phyloP scores from a whole-genome alignment of 1,140 invertebrate species.

The Andrena cerasifolii region DNA sequence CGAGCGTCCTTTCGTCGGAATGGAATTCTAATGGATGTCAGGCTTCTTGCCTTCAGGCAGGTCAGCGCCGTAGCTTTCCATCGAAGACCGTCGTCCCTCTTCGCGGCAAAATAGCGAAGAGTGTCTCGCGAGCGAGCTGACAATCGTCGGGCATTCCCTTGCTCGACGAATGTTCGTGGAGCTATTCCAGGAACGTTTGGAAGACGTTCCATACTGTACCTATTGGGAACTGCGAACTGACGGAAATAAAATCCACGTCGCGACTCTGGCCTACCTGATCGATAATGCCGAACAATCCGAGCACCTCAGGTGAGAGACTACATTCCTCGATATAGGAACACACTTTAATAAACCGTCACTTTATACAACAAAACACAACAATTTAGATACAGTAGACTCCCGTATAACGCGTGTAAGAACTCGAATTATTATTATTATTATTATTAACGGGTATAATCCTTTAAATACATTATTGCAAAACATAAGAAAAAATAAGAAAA shows the following conservation, averaged over 20 bases:
- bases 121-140: slow-evolving; percentile 1
- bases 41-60: slow-evolving; percentile 24
- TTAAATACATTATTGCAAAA: no score
- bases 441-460: no score
- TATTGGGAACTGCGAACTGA: slow-evolving; percentile 30
- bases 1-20: slow-evolving; percentile 15
- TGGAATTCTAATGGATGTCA: slow-evolving; percentile 35
- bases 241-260: slow-evolving; percentile 17
- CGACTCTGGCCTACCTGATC: background rate
- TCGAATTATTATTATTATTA: no score
- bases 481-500: no score
- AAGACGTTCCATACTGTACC: slow-evolving; percentile 14
- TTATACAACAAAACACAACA: no score
- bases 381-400: no score
- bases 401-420: no score
- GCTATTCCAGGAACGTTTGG: slow-evolving; percentile 35
- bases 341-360: no score
- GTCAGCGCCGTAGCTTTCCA: slow-evolving; percentile 22
- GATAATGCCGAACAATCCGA: no score
- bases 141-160: slow-evolving; percentile 41
- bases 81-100: slow-evolving; percentile 19
- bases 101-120: background rate
- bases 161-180: slow-evolving; percentile 27
- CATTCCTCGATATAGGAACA: no score
- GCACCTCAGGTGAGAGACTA: background rate